phyloP scores from a whole-genome alignment of 1,140 invertebrate genomes.

The Mactra quadrangularis region DNA sequence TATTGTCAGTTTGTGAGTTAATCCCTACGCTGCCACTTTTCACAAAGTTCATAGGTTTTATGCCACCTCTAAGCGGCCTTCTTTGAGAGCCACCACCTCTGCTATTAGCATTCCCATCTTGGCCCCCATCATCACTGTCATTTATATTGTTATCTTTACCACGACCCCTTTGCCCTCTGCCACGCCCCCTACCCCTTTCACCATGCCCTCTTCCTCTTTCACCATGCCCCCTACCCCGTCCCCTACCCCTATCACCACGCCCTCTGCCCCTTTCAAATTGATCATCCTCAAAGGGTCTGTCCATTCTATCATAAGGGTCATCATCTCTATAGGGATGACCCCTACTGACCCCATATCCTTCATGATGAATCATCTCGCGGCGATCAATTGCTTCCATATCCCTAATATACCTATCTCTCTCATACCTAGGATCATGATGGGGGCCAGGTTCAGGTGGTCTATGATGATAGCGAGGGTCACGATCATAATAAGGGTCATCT shows the following conservation, averaged over 20 bases:
- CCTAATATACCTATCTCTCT: too few species aligned
- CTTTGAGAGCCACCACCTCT: neutral
- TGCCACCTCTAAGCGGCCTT: neutral
- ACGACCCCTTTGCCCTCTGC: neutral
- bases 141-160: too few species aligned
- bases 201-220: neutral
- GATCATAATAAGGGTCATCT: neutral
- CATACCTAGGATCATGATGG: too few species aligned
- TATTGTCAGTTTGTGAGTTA: neutral
- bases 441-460: neutral
- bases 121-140: neutral
- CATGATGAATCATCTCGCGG: neutral
- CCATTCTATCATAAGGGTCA: too few species aligned
- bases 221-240: neutral
- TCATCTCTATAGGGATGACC: neutral
- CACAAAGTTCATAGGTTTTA: conserved; percentile 44
- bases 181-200: conserved; percentile 11
- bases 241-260: neutral
- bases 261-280: neutral
- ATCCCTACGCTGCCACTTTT: conserved; percentile 3
- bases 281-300: neutral
- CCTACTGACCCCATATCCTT: neutral
- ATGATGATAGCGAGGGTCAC: neutral
- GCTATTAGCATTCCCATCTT: too few species aligned
- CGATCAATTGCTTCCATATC: neutral